Conservation (phyloP, 2,888 invertebrate genomes). For the Diadromus collaris region DNA sequence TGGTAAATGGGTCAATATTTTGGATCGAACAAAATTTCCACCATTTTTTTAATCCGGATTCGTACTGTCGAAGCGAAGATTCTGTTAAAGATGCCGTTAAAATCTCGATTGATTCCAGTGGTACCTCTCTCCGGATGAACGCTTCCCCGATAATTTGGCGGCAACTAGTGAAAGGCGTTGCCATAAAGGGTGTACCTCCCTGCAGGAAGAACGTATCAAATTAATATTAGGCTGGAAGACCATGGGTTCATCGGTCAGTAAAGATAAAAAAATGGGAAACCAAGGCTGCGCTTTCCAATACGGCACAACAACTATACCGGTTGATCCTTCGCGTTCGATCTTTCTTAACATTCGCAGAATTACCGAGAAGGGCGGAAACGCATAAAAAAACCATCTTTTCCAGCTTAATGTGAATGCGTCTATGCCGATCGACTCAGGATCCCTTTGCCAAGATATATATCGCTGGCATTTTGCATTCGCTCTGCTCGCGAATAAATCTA, state of each 20-base stretch:
- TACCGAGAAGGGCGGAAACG: constrained; percentile 47
- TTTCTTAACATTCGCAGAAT: constrained; percentile 48
- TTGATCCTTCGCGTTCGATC: constrained; percentile 37
- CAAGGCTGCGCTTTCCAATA: constrained; percentile 51
- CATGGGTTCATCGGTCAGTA: constrained; percentile 17
- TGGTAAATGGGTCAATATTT: constrained; percentile 1
- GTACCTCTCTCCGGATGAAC: constrained; percentile 16
- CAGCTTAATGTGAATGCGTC: constrained; percentile 64
- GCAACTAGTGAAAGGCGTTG: constrained; percentile 61
- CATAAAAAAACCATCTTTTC: constrained; percentile 44
- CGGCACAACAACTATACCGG: constrained; percentile 48
- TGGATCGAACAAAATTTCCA: constrained; percentile 23
- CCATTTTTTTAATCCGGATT: constrained; percentile 40
- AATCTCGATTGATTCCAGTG: constrained; percentile 33
- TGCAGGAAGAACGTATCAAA: constrained; percentile 38
- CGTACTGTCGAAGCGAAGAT: constrained; percentile 27
- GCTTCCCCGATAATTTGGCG: constrained; percentile 24
- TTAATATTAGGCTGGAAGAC: neutral
- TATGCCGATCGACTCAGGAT: constrained; percentile 58
- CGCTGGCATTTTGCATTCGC: constrained; percentile 64
- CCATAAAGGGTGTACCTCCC: constrained; percentile 57
- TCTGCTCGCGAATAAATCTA: constrained; percentile 66
- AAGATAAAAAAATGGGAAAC: constrained; percentile 37
- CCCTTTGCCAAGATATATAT: constrained; percentile 65
- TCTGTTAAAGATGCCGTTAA: constrained; percentile 32